Base-by-base conservation (phyloP, 1,140 invertebrate genomes). In the Anastrepha ludens region DNA sequence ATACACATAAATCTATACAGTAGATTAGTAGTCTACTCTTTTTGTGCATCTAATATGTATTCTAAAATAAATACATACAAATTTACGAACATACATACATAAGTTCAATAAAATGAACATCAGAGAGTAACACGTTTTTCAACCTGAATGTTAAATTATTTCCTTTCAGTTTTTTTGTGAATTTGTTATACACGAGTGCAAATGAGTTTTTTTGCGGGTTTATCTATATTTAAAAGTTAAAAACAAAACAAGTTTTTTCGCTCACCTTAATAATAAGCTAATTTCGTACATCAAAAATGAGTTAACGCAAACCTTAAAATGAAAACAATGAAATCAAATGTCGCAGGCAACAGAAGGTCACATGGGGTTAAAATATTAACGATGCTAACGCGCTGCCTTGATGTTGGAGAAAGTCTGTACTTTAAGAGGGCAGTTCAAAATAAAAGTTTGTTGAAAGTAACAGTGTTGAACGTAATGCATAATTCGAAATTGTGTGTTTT, bases 281-380 rank as follows among this genome's bases (percentile, higher is more conserved):
- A 81, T 55, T 81, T 81, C 55, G 74, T 47, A 81, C 74, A 55
- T 81, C 20, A 81, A 81, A 81, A 81, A 58, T 17, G 47, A 81
- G 47, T 81, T 81, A 55, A 55, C 47, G n/a, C 15, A 81, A 81
- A 81, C 7, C 17, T 20, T 29, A 81, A 81, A 81, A 81, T 8
- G n/a, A 50, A 81, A 29, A 81, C 15, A 81, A 81, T 17, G 8
- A 81, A 81, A 20, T 7, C 2, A 13, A 81, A 55, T 55, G 17
- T 11, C 70, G n/a, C 7, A 11, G 41, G 55, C 44, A 55, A 15
- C 47, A 81, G n/a, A 81, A 55, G 74, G 74, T 81, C 74, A 81
- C 17, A 81, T 55, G 41, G 29, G 50, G 74, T 55, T 58, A 29
- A 81, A 50, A 81, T 15, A 20, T 4, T 13, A 55, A 55, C 20